Conservation (phyloP, 2,113 vertebrate species). For the Xyrauchen texanus region DNA sequence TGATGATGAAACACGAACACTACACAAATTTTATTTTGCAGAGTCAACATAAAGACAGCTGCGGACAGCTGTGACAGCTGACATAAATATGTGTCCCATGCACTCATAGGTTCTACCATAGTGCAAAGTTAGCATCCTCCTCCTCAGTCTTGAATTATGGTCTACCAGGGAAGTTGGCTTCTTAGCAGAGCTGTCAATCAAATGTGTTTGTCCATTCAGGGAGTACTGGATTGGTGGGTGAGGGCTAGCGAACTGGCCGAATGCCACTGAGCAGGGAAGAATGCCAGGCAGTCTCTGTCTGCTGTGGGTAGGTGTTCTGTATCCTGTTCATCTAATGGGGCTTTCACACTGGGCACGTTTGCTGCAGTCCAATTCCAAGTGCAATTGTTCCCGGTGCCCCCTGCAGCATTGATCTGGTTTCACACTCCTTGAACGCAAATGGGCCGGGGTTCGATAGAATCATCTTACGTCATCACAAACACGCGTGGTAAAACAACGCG, state of each 20-base stretch:
- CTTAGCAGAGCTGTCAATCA: conserved; percentile 53
- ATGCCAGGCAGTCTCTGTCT: conserved; percentile 19
- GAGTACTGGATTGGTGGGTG: background rate
- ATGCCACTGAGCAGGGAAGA: background rate
- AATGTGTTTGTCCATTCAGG: conserved; percentile 33
- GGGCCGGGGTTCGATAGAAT: too few species aligned
- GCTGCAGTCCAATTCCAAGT: too few species aligned
- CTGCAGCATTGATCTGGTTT: too few species aligned
- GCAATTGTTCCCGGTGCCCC: too few species aligned
- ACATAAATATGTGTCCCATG: conserved; percentile 31
- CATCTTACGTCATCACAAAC: too few species aligned
- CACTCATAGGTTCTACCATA: conserved; percentile 28
- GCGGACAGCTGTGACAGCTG: background rate
- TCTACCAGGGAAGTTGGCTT: conserved; percentile 19
- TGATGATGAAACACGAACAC: background rate
- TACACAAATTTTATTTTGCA: background rate
- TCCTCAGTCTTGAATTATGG: conserved; percentile 7
- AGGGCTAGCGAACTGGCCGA: background rate
- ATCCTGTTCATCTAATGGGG: conserved; percentile 17
- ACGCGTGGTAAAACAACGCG: too few species aligned
- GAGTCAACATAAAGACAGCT: conserved; percentile 24
- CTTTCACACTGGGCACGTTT: too few species aligned
- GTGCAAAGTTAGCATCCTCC: conserved; percentile 41
- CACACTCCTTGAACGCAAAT: too few species aligned
- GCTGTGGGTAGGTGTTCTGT: background rate